These are phyloP conservation scores for Sipha flava DNA, from an alignment of 1,140 invertebrate genomes.

Conservation along the genomic window DNA sequence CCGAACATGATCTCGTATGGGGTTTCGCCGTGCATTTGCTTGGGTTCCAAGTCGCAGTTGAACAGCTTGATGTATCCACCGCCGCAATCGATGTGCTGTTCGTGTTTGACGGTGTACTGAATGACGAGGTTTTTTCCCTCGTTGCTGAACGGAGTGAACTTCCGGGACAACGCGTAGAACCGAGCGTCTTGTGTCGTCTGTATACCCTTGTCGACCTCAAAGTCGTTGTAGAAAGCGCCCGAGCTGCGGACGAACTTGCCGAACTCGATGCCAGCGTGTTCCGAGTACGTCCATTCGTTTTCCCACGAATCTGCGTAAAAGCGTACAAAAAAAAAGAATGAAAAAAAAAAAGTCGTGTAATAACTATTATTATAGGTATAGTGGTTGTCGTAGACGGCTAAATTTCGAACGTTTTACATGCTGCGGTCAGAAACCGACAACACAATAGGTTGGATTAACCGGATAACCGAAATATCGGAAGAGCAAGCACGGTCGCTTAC, in stretches of 20 bases:
- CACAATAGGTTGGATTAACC: too few relatives aligned
- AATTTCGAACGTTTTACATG: too few relatives aligned
- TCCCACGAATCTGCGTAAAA: constrained; percentile 66
- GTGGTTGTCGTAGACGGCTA: too few relatives aligned
- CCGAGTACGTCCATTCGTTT: constrained; percentile 82
- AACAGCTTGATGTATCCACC: constrained; percentile 97
- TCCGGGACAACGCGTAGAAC: constrained; percentile 91
- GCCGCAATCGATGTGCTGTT: constrained; percentile 99
- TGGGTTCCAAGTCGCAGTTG: constrained; percentile 79
- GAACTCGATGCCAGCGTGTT: constrained; percentile 86
- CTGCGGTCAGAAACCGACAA: too few relatives aligned
- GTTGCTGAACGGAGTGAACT: constrained; percentile 88
- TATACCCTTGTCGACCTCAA: constrained; percentile 86
- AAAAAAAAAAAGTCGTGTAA: too few relatives aligned
- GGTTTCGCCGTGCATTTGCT: constrained; percentile 90
- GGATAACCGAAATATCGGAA: too few relatives aligned
- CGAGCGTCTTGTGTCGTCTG: constrained; percentile 94
- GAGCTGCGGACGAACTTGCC: constrained; percentile 84
- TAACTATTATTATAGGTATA: too few relatives aligned
- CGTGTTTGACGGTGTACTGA: constrained; percentile 97
- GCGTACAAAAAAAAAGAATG: too few relatives aligned
- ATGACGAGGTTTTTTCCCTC: constrained; percentile 85
- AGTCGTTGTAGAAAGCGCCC: constrained; percentile 95
- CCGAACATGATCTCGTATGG: constrained; percentile 98
- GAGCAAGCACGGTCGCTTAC: too few relatives aligned